Percentiles rank a stretch among this genome's conserved stretches.
Evolutionary conservation across 2,888 invertebrate genomes (phyloP).

Genomic region (Pandemis heparana): DNA sequence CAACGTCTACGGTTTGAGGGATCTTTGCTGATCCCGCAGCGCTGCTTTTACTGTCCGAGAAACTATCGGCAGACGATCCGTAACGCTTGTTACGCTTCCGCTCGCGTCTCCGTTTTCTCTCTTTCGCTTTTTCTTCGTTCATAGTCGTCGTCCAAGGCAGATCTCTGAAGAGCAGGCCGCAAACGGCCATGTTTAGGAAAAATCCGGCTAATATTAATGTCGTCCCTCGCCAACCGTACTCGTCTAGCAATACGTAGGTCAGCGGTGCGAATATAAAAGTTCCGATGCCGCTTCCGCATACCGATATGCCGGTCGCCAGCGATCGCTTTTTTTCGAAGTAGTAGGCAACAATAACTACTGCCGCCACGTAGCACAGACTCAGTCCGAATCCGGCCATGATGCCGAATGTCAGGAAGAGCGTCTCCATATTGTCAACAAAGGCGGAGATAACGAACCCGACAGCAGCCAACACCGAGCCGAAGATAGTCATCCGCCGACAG

Average conservation of each 20-base stretch:
- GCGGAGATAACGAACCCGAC: conserved; percentile 92
- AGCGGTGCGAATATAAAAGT: conserved; percentile 95
- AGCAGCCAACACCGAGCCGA: conserved; percentile 91
- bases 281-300: conserved; percentile 95
- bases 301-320: conserved; percentile 94
- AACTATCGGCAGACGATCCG: conserved; percentile 89
- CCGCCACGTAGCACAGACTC: conserved; percentile 95
- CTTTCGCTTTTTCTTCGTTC: conserved; percentile 87
- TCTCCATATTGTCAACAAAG: conserved; percentile 90
- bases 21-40: conserved; percentile 86
- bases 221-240: conserved; percentile 94
- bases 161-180: conserved; percentile 93
- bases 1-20: conserved; percentile 62
- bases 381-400: conserved; percentile 94
- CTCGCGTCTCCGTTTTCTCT: conserved; percentile 87
- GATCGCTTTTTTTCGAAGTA: conserved; percentile 95
- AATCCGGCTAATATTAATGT: conserved; percentile 92
- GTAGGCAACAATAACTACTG: conserved; percentile 95
- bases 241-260: conserved; percentile 89
- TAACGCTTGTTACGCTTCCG: conserved; percentile 84
- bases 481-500: conserved; percentile 91
- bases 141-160: conserved; percentile 84
- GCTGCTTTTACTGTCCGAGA: conserved; percentile 89
- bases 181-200: conserved; percentile 93
- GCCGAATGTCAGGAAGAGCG: conserved; percentile 93